Evolutionary conservation across 1,140 invertebrate species (phyloP), one percentile per base, ranked within the genome.

Genomic region (Trachymyrmex septentrionalis): DNA sequence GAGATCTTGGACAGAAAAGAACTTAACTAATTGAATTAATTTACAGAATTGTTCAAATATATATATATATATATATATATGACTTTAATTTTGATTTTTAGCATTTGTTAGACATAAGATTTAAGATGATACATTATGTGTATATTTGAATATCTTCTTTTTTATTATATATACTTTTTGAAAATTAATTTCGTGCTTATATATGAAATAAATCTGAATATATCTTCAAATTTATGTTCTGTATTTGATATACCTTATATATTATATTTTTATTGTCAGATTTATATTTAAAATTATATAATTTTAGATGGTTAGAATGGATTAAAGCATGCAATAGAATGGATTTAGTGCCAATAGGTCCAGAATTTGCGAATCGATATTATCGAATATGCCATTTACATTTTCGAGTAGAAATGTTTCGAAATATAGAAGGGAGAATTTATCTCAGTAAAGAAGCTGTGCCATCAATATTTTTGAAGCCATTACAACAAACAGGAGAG

Each of bases 261-360:
- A 77, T 19, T 21, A 53, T 34, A 7, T 50, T 3, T 50, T 50
- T 0, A 30, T 34, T 48, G n/a, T 38, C 14, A 81, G 1, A 69
- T 69, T 69, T 57, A 4, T 59, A 55, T 38, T 71, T 2, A 21
- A 38, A 16, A 66, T 34, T 67, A 4, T 69, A 57, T 71, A 71
- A 55, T 75, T 84, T 73, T 24, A 84, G 80, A 50, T 84, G 69
- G 69, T 1, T 84, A 48, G 69, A 84, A 50, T 84, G 80, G 80
- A 73, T 84, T 50, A 84, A 75, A 63, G 80, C 80, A 50, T 84
- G 80, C n/a, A 50, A 84, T n/a, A 73, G 80, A 75, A 73, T 84
- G 69, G 80, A 84, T 7, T 75, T 84, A 9, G 2, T 63, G 4
- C 21, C n/a, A 61, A 16, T 50, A 16, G 69, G 80, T 5, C 69